Evolutionary conservation across 2,888 invertebrate species (phyloP), one percentile per base, ranked within the genome.

Genomic region (Drosophila acutilabella): DNA sequence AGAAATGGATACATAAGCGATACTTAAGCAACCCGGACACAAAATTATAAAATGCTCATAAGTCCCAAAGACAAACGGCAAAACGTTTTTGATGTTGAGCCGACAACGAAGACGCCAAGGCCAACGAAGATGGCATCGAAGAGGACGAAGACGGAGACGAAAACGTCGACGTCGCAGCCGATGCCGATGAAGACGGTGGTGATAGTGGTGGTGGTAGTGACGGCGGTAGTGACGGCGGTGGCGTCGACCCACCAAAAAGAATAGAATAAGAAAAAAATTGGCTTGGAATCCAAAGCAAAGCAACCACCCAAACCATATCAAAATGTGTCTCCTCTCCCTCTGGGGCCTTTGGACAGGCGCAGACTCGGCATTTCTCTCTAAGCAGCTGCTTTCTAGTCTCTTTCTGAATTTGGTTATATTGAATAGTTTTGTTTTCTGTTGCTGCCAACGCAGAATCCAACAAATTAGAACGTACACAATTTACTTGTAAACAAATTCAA

Each of bases 1-100:
- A 38, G 53, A 74, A 61, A 70, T 64, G 61, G 72, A 77, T 69
- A 73, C 78, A 77, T 71, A 70, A 75, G 72, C 72, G 66, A 59
- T 59, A 71, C 72, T 74, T 71, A 76, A 66, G 74, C 51, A 64
- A 42, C 66, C 61, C 70, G 58, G 50, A 65, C 57, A 61, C 52
- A 62, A 71, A 81, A 82, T 80, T 82, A 82, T 64, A 76, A 76
- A 86, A 77, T 83, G 52, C 54, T 83, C 64, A 64, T 62, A 71
- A 74, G 70, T 64, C 64, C 36, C 65, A 65, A 80, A 71, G 79
- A 84, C 74, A 78, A 74, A 74, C 47, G 54, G 64, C 69, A 61
- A 75, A 85, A 64, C 54, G 61, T 64, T 78, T 71, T 69, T 79
- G 76, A 79, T 76, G 82, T 76, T 85, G 67, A 68, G 70, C 69